Evolutionary conservation across 2,797 vertebrate genomes (phyloP), one percentile per base, ranked within the genome.

Genomic region (Scolopax rusticola): DNA sequence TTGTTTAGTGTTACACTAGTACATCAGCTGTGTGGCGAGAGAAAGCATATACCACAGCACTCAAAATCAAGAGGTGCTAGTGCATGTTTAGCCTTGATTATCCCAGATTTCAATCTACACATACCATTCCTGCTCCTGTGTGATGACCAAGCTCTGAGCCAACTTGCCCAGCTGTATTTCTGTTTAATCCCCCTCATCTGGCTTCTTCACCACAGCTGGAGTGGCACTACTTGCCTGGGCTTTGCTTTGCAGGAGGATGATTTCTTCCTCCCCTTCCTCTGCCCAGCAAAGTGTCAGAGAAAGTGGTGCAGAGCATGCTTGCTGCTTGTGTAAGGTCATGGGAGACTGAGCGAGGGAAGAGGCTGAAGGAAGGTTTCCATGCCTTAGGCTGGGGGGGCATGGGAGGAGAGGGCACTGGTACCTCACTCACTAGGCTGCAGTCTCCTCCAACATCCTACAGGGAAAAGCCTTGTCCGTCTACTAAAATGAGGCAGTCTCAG

Each of bases 61-160:
- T 54, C 7, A 47, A 90, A 80, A 50, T 28, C 40, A 64, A 36
- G 79, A 41, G 33, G 20, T 11, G 18, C 6, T 19, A 9, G 4
- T n/a, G 18, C 3, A 10, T 8, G 18, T 61, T 41, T 30, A 41
- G 7, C 15, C 24, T 48, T 53, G 41, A 5, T 47, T 64, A 53
- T 6, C 16, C 25, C 23, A 69, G 41, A 53, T 28, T 76, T 60
- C 51, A 47, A 2, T 38, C 40, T 32, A 27, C 32, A 30, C 0
- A 1, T 36, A 65, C 15, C 8, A 15, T 7, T 32, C 6, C 51
- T 63, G 8, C 19, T 28, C 15, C 23, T 1, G 0, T 11, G n/a
- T 1, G 2, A 45, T 1, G 2, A 45, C 60, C 1, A 2, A 74
- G 11, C 15, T 74, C 43, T 64, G 33, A 77, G 32, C 5, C 36